Conservation (phyloP, 2,797 vertebrate genomes). For the Hemibagrus guttatus region DNA sequence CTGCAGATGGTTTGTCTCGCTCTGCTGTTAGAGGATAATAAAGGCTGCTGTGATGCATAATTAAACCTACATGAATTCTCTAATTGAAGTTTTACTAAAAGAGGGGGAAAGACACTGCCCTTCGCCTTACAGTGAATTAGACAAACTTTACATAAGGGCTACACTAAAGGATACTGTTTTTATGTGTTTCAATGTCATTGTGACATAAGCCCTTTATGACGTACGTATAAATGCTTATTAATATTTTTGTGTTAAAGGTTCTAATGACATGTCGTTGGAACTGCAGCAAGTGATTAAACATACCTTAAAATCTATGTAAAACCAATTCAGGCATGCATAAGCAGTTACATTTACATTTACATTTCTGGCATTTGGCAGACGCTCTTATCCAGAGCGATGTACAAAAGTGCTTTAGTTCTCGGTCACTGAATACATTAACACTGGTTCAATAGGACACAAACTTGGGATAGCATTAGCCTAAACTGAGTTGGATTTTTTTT, state of each 20-base stretch:
- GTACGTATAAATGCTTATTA: not conserved
- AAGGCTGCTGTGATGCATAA: constrained; percentile 24
- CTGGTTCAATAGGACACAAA: no score
- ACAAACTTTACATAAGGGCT: not conserved
- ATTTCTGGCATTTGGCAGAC: no score
- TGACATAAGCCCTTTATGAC: not conserved
- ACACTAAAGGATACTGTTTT: not conserved
- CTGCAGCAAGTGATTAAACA: not conserved
- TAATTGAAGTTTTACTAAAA: not conserved
- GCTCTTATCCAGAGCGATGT: no score
- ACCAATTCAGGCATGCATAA: not conserved
- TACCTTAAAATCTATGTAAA: not conserved
- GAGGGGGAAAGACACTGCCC: not conserved
- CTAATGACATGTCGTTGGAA: no score
- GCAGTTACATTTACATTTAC: no score
- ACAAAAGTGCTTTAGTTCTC: no score
- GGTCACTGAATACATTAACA: no score
- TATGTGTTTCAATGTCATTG: not conserved
- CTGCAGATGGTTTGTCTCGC: constrained; percentile 36
- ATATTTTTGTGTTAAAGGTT: no score
- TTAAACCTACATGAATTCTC: constrained; percentile 22
- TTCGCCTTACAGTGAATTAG: no score
- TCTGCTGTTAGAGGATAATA: constrained; percentile 20
- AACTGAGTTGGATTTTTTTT: no score
- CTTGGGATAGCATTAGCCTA: no score